These are phyloP conservation scores for Apocrypta bakeri DNA, from an alignment of 1,140 invertebrate genomes.

Conservation along the genomic window DNA sequence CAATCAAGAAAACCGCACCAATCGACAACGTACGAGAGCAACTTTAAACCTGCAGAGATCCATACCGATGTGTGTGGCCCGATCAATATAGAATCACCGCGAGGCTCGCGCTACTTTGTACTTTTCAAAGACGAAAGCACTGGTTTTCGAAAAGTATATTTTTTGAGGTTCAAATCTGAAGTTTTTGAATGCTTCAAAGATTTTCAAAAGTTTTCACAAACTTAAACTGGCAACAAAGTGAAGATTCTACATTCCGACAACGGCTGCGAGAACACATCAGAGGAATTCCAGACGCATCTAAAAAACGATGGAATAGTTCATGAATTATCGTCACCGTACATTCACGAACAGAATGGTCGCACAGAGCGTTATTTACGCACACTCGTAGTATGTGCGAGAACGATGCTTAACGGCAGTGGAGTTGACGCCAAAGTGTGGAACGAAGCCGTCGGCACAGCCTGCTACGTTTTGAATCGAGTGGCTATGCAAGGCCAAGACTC, in stretches of 20 bases:
- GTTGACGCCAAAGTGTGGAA: conserved; percentile 67
- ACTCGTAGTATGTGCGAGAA: conserved; percentile 62
- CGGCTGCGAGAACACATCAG: conserved; percentile 40
- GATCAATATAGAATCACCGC: not conserved
- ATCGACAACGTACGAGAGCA: not conserved
- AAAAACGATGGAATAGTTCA: conserved; percentile 37
- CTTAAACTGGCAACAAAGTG: conserved; percentile 58
- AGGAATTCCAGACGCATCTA: conserved; percentile 19
- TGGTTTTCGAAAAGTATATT: not conserved
- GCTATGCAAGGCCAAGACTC: conserved; percentile 56
- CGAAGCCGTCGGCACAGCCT: conserved; percentile 68
- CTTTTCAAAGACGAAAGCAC: not conserved
- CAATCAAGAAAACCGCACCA: not conserved
- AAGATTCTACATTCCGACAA: conserved; percentile 55
- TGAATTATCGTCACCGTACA: conserved; percentile 59
- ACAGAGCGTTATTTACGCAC: conserved; percentile 68
- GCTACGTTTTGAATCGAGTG: conserved; percentile 52
- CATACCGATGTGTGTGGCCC: not conserved
- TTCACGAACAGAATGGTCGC: conserved; percentile 65
- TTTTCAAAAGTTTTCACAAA: conserved; percentile 59
- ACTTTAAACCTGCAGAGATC: not conserved
- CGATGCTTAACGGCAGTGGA: conserved; percentile 62
- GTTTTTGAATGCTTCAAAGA: conserved; percentile 63
- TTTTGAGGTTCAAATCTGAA: conserved; percentile 52
- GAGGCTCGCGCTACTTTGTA: not conserved